Conservation (phyloP, 1,140 invertebrate genomes). For the Tribolium madens region DNA sequence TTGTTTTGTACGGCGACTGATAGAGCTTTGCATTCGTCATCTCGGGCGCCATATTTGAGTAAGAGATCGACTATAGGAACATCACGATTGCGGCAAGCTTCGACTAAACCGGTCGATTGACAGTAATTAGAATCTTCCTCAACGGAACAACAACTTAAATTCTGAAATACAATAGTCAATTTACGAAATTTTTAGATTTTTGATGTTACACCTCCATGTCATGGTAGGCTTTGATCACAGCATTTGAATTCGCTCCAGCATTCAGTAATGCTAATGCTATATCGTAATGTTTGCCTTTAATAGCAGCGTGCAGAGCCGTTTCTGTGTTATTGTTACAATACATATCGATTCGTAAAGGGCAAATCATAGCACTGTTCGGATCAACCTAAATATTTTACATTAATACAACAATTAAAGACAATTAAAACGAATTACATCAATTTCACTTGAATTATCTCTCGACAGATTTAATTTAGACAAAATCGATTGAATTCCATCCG, state of each 20-base stretch:
- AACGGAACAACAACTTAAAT: constrained; percentile 60
- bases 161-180: too few species aligned
- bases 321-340: constrained; percentile 81
- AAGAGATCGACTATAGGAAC: constrained; percentile 77
- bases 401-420: background rate
- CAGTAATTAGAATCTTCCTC: constrained; percentile 66
- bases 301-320: constrained; percentile 83
- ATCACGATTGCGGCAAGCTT: constrained; percentile 79
- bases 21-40: constrained; percentile 88
- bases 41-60: constrained; percentile 87
- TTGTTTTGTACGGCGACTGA: constrained; percentile 76
- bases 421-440: constrained; percentile 39
- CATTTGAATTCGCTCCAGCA: constrained; percentile 80
- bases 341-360: constrained; percentile 80
- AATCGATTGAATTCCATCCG: constrained; percentile 87
- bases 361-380: constrained; percentile 70
- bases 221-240: constrained; percentile 70
- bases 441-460: constrained; percentile 66
- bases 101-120: constrained; percentile 74
- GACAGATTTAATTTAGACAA: constrained; percentile 83
- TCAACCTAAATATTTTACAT: constrained; percentile 63
- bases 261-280: constrained; percentile 81
- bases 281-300: constrained; percentile 80
- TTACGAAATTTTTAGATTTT: too few species aligned
- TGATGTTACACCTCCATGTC: constrained; percentile 66